Conservation (phyloP, 2,888 invertebrate species). For the Drosophila mettleri region DNA sequence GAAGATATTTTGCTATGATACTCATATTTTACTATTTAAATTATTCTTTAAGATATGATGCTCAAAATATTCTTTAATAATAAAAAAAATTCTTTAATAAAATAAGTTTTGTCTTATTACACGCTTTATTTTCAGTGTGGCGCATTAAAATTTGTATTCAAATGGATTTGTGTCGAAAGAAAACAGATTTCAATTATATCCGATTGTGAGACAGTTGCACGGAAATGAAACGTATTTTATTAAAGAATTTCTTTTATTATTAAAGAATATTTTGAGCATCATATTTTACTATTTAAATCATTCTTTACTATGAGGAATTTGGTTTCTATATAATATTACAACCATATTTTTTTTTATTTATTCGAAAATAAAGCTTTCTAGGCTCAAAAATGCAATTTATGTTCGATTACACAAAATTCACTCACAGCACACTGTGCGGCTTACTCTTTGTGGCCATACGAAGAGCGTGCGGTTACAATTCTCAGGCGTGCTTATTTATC, state of each 20-base stretch:
- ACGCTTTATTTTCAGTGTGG: slow-evolving; percentile 8
- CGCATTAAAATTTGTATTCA: slow-evolving; percentile 22
- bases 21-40: too few species aligned
- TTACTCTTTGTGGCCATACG: slow-evolving; percentile 43
- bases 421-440: slow-evolving; percentile 32
- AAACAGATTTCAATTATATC: slow-evolving; percentile 36
- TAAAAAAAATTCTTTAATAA: too few species aligned
- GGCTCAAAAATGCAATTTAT: neutral
- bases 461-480: slow-evolving; percentile 64
- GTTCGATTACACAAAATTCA: neutral
- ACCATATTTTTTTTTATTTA: too few species aligned
- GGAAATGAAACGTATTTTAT: slow-evolving; percentile 2
- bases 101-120: slow-evolving; percentile 18
- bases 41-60: too few species aligned
- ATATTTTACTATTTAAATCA: too few species aligned
- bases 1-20: too few species aligned
- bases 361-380: too few species aligned
- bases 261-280: too few species aligned
- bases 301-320: too few species aligned
- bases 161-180: slow-evolving; percentile 44
- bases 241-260: too few species aligned
- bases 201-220: neutral
- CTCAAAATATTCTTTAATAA: too few species aligned
- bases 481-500: slow-evolving; percentile 50
- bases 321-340: too few species aligned